Base-by-base conservation (phyloP, 2,113 vertebrate species). In the Apodemus sylvaticus region DNA sequence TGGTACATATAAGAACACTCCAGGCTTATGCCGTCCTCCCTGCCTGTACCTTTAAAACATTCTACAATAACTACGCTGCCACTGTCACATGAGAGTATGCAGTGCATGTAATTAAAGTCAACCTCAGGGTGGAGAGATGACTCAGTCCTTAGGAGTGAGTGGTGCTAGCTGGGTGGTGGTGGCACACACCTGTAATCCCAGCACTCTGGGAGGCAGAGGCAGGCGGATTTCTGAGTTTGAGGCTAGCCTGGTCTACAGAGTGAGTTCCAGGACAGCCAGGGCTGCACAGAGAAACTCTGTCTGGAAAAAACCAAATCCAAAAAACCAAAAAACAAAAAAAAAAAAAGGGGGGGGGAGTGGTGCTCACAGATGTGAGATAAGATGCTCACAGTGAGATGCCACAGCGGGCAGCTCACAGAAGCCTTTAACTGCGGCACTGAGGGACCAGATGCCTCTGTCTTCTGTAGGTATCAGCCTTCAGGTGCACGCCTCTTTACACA, bases 11-110 rank as follows among this genome's bases (percentile, higher is more conserved):
- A 95, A 64, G 64, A 64, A 71, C 83, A 42, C 36, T 91, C 48
- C 48, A 82, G 58, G 86, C 20, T 90, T 94, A 78, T 64, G 36
- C 88, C 89, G 14, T 29, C 74, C 3, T 94, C 34, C 90, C 53
- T 53, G 24, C 8, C 9, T 29, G 31, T 81, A 92, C 73, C 92
- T 97, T 85, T 1, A 55, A 94, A 66, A 86, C 31, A 19, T 68
- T 81, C 31, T 90, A 64, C 0, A 90, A 60, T 39, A 85, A 89
- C 17, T 34, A 64, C 19, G 70, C 45, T 71, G 81, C 2, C 82
- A 92, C 76, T 91, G 45, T 68, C 91, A 92, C 88, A 48, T 42
- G 53, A 90, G 91, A 79, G 48, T 51, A 92, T 31, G 48, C 2
- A 71, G 39, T 39, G 36, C 31, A 53, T 10, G 60, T 22, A 91